Percentiles rank a stretch among this genome's conserved stretches.
Evolutionary conservation across 2,888 invertebrate species (phyloP).

Genomic region (Neoascia interrupta): DNA sequence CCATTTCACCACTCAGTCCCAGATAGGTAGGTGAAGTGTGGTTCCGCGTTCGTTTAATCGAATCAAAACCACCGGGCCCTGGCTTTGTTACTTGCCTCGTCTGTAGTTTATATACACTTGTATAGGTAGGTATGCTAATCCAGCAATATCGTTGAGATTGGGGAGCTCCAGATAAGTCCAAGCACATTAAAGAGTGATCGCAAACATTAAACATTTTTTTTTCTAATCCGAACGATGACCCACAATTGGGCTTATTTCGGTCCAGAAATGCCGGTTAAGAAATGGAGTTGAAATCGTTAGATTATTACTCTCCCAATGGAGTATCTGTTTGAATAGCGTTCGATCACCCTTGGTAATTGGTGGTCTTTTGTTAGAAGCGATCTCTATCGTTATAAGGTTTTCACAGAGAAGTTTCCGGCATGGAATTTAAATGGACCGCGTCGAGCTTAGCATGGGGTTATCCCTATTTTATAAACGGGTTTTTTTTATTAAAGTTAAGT

Average conservation of each 20-base stretch:
- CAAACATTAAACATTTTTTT: constrained; percentile 29
- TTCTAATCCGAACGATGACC: constrained; percentile 50
- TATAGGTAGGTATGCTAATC: constrained; percentile 34
- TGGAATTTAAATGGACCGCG: no score
- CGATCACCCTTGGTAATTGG: constrained; percentile 10
- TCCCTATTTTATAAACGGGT: no score
- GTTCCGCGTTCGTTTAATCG: constrained; percentile 26
- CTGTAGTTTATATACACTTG: no score
- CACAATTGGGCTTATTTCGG: constrained; percentile 43
- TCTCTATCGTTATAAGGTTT: constrained; percentile 14
- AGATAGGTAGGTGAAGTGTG: constrained; percentile 9
- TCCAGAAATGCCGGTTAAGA: constrained; percentile 22
- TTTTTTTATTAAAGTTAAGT: no score
- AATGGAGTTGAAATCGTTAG: constrained; percentile 10
- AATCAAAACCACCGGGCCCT: constrained; percentile 18
- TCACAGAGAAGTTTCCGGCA: no score
- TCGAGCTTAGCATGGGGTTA: no score
- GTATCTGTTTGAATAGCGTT: constrained; percentile 3
- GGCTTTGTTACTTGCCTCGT: no score
- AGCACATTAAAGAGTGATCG: constrained; percentile 36
- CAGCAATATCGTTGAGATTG: background rate
- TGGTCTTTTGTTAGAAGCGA: constrained; percentile 3
- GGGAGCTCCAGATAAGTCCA: background rate
- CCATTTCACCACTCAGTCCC: no score
- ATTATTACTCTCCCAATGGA: constrained; percentile 14